Base-by-base conservation (phyloP, 2,888 invertebrate genomes). In the Apantesis nais region DNA sequence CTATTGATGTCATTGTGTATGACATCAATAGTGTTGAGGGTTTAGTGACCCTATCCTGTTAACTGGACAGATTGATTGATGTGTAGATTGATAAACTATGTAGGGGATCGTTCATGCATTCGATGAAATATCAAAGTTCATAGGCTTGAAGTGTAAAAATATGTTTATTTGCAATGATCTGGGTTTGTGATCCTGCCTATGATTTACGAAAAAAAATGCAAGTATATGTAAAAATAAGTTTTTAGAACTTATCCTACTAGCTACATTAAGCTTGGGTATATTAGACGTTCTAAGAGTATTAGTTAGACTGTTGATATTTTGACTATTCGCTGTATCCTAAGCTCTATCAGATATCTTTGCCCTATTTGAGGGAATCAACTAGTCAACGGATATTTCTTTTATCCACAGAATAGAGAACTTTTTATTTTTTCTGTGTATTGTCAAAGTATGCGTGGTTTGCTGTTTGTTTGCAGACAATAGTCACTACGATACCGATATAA, bases 381-480 rank as follows among this genome's bases (percentile, higher is more conserved):
- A 11, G 39, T 39, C 39, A 39, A 39, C 39, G 9, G 9, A 12
- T 39, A 39, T 39, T 12, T 11, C 55, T 25, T 25, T 25, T 25
- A 12, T 22, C 22, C 48, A 22, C 19, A 22, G 48, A 22, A 19
- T 5, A 1, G 3, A 44, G 48, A 9, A 9, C 9, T 52, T 52
- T n/a, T 22, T 44, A 4, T 19, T 19, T 58, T 29, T 16, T 29
- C 7, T 37, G 5, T 8, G 37, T 19, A 34, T 37, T 25, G 9
- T 16, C 44, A 44, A 29, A 61, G 31, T 77, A 83, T 82, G 78
- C 78, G 70, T 71, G 75, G 75, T 79, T 72, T 72, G 80, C 77
- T 65, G 70, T 70, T 69, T 73, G 75, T 74, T 76, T 74, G 71
- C 76, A 79, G 75, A 85, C 79, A 83, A 81, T 72, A 64, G 70